These are phyloP conservation scores for Meteorus colon DNA, from an alignment of 2,888 invertebrate genomes.

Conservation along the genomic window DNA sequence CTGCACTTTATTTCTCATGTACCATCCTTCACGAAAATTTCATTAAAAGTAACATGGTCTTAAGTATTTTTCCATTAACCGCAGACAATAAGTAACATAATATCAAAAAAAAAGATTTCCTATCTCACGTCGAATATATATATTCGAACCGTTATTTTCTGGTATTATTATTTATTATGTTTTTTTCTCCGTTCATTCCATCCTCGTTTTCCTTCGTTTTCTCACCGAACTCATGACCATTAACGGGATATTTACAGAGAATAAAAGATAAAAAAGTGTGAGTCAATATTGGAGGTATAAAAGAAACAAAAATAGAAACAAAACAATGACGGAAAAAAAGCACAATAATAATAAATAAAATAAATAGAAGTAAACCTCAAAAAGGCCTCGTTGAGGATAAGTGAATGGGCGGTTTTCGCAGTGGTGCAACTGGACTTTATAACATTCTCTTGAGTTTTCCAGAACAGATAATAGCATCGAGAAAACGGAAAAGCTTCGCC, in stretches of 20 bases:
- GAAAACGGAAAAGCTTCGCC: conserved; percentile 47
- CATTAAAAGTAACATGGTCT: conserved; percentile 7
- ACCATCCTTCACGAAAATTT: background rate
- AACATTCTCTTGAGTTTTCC: conserved; percentile 61
- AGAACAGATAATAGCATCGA: conserved; percentile 52
- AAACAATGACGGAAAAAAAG: background rate
- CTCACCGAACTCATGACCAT: background rate
- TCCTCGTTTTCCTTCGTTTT: background rate
- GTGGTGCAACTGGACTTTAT: conserved; percentile 51
- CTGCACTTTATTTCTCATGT: background rate
- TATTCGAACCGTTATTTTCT: background rate
- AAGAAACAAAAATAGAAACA: conserved; percentile 12
- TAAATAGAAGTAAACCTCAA: conserved; percentile 17
- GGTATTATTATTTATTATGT: background rate
- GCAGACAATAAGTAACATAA: conserved; percentile 15
- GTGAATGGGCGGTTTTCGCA: conserved; percentile 47
- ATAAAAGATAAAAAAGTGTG: conserved; percentile 43
- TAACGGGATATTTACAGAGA: conserved; percentile 39
- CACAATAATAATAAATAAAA: conserved; percentile 16
- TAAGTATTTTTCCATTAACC: background rate
- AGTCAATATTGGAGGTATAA: conserved; percentile 37
- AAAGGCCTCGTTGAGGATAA: conserved; percentile 36
- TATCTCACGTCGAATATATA: background rate
- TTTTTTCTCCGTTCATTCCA: background rate
- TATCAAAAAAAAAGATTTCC: background rate